A percentile compares a stretch with the other conserved stretches of the same genome.
Evolutionary conservation across 2,888 invertebrate genomes (phyloP).

Genomic region (Empis stercorea): DNA sequence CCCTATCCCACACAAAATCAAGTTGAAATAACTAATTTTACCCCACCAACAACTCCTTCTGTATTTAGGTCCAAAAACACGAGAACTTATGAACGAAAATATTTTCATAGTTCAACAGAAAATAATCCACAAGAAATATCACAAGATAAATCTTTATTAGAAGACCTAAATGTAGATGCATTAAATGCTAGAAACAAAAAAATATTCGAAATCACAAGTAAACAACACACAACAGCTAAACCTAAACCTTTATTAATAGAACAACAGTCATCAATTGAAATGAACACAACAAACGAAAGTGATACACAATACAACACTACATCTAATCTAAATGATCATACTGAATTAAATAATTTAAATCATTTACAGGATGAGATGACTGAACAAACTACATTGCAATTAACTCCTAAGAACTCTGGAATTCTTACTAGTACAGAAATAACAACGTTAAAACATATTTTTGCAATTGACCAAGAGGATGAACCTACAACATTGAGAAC

Average conservation of each 20-base stretch:
- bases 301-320: conserved; percentile 11
- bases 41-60: conserved; percentile 25
- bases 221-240: conserved; percentile 32
- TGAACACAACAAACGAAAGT: conserved; percentile 13
- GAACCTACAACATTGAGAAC: conserved; percentile 16
- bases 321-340: conserved; percentile 7
- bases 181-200: conserved; percentile 42
- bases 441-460: conserved; percentile 14
- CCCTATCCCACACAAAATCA: conserved; percentile 27
- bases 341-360: conserved; percentile 28
- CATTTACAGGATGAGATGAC: conserved; percentile 32
- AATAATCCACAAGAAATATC: conserved; percentile 14
- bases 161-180: conserved; percentile 39
- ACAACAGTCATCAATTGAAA: conserved; percentile 14
- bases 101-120: conserved; percentile 22
- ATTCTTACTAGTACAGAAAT: conserved; percentile 15
- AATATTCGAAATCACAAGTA: conserved; percentile 38
- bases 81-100: conserved; percentile 32
- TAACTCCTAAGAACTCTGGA: conserved; percentile 17
- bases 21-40: conserved; percentile 21
- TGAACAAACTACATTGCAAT: background rate
- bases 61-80: conserved; percentile 29
- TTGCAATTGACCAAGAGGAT: conserved; percentile 13
- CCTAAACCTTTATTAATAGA: conserved; percentile 20
- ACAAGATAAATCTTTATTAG: conserved; percentile 26